Conservation (phyloP, 2,888 invertebrate species). For the Apoderus coryli region DNA sequence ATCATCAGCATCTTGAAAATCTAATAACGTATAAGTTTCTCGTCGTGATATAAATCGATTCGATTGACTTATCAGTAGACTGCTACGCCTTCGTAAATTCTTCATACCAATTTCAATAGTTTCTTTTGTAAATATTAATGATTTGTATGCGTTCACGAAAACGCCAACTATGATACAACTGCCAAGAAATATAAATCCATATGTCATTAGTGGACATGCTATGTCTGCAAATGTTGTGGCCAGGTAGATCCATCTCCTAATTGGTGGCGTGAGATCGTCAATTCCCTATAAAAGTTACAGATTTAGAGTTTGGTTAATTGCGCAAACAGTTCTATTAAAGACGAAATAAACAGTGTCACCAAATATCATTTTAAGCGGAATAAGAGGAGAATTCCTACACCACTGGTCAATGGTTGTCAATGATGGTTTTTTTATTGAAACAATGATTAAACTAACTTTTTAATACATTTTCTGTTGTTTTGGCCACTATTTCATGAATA, state of each 20-base stretch:
- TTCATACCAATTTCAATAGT: conserved; percentile 64
- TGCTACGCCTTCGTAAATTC: conserved; percentile 52
- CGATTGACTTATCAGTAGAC: conserved; percentile 22
- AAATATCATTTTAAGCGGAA: no score
- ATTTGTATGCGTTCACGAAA: conserved; percentile 62
- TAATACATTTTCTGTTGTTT: no score
- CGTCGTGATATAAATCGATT: conserved; percentile 36
- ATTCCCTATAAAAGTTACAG: conserved; percentile 46
- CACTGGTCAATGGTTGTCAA: no score
- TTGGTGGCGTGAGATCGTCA: conserved; percentile 63
- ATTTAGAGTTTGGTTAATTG: no score
- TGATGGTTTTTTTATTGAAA: no score
- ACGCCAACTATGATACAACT: conserved; percentile 47
- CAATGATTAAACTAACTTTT: no score
- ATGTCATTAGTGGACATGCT: conserved; percentile 53
- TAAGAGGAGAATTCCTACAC: no score
- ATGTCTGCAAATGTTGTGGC: conserved; percentile 65
- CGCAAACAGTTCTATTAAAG: no score
- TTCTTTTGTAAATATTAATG: conserved; percentile 55
- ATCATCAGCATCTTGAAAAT: conserved; percentile 17
- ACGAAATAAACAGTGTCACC: no score
- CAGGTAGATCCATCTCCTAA: conserved; percentile 65
- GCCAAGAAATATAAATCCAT: conserved; percentile 57
- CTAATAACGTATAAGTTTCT: conserved; percentile 41
- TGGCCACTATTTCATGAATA: no score